Percentiles rank a stretch among this genome's conserved stretches.
Conservation (phyloP, 1,140 invertebrate genomes). For the Brachionus manjavacas region DNA sequence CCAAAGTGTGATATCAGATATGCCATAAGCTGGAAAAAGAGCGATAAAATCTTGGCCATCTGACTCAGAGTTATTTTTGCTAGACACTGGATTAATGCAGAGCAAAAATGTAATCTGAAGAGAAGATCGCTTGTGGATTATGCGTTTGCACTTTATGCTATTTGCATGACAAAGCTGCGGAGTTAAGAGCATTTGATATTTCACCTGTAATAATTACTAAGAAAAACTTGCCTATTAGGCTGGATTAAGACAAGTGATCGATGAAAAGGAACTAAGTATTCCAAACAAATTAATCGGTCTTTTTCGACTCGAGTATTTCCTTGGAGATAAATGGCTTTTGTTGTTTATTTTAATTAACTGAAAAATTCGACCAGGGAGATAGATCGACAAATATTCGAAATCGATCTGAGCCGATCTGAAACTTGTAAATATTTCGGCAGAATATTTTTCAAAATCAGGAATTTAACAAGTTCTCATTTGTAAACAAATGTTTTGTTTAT, state of each 20-base stretch:
- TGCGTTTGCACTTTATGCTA: background rate
- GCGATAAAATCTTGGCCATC: background rate
- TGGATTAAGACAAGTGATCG: background rate
- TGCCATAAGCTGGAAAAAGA: background rate
- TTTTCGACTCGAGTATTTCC: background rate
- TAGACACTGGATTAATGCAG: background rate
- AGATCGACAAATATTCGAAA: background rate
- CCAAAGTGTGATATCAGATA: conserved; percentile 14
- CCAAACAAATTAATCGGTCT: conserved; percentile 28
- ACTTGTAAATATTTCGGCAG: conserved; percentile 31
- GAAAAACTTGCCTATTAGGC: background rate
- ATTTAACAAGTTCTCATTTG: conserved; percentile 16
- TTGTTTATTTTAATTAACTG: conserved; percentile 38
- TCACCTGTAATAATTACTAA: conserved; percentile 36
- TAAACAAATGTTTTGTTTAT: conserved; percentile 22
- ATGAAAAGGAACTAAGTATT: conserved; percentile 1
- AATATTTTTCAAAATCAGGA: background rate
- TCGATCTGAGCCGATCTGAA: no score
- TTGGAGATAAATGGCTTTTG: conserved; percentile 7
- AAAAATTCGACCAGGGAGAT: background rate
- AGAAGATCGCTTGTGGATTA: background rate
- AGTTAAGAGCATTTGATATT: conserved; percentile 7
- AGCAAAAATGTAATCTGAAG: background rate
- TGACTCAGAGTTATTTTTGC: background rate
- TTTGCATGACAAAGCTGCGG: background rate